phyloP scores from a whole-genome alignment of 1,140 invertebrate species.

The Lucilia cuprina region DNA sequence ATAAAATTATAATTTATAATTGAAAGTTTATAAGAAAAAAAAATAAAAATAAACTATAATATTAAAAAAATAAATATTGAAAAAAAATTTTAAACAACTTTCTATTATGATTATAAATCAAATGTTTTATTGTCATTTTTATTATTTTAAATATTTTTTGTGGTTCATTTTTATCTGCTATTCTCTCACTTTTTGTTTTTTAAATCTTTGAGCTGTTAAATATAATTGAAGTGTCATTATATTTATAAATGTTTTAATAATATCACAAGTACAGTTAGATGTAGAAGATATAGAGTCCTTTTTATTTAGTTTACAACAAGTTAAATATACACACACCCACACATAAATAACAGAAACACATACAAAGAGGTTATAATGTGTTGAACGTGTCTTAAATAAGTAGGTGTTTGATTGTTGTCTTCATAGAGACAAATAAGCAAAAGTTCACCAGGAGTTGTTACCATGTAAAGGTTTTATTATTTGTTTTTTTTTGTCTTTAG shows the following conservation, averaged over 20 bases:
- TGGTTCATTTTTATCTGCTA: not conserved
- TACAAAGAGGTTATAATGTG: not conserved
- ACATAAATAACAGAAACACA: not conserved
- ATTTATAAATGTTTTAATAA: conserved; percentile 9
- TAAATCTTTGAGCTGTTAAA: not conserved
- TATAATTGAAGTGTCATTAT: conserved; percentile 13
- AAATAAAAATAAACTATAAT: no score
- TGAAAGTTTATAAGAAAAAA: not conserved
- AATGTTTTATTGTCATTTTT: conserved; percentile 11
- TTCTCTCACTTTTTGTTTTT: not conserved
- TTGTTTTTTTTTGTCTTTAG: no score
- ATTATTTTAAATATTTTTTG: not conserved
- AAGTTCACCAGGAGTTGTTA: not conserved
- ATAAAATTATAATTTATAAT: not conserved
- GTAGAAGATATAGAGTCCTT: not conserved
- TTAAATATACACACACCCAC: not conserved
- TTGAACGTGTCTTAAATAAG: conserved; percentile 6
- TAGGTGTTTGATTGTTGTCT: conserved; percentile 1
- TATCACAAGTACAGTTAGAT: no score
- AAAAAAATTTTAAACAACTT: not conserved
- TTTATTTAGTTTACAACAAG: not conserved
- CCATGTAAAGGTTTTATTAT: no score
- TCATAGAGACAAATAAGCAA: not conserved
- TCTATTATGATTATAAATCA: not conserved
- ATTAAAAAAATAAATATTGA: no score